A percentile compares a stretch with the other conserved stretches of the same genome.
Conservation (phyloP, 2,797 vertebrate species). For the Pipistrellus pygmaeus region DNA sequence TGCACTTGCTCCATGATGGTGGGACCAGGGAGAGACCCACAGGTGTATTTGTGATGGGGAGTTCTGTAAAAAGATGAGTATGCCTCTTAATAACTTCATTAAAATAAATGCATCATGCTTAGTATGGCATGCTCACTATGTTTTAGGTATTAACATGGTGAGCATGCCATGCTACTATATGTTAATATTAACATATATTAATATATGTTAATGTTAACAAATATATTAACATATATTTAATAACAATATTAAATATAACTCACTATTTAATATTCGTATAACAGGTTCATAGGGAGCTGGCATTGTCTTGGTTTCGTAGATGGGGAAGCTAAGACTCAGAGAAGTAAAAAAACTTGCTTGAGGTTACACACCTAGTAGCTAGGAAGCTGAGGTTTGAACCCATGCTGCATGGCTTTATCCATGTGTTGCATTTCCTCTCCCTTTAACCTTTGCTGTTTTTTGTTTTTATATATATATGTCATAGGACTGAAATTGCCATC, state of each 20-base stretch:
- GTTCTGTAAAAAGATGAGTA: not conserved
- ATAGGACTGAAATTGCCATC: not conserved
- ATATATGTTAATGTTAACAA: no score
- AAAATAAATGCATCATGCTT: not conserved
- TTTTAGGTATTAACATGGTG: not conserved
- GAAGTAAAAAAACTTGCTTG: not conserved
- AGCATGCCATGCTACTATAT: no score
- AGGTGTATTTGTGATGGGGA: not conserved
- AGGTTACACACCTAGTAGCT: not conserved
- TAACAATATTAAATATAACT: not conserved
- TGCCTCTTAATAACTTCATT: not conserved
- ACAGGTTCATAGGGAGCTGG: not conserved
- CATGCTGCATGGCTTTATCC: fast-evolving
- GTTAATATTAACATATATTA: no score
- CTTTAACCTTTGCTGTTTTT: not conserved
- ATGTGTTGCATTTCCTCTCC: not conserved
- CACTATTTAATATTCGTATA: not conserved
- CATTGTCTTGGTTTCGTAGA: not conserved
- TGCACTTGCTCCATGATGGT: not conserved
- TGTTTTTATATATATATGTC: not conserved
- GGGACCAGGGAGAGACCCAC: not conserved
- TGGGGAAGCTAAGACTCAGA: not conserved
- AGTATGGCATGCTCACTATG: fast-evolving
- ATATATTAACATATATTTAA: no score
- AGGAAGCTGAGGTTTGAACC: not conserved